phyloP scores from a whole-genome alignment of 1,140 invertebrate species.

The Tetragnatha versicolor region DNA sequence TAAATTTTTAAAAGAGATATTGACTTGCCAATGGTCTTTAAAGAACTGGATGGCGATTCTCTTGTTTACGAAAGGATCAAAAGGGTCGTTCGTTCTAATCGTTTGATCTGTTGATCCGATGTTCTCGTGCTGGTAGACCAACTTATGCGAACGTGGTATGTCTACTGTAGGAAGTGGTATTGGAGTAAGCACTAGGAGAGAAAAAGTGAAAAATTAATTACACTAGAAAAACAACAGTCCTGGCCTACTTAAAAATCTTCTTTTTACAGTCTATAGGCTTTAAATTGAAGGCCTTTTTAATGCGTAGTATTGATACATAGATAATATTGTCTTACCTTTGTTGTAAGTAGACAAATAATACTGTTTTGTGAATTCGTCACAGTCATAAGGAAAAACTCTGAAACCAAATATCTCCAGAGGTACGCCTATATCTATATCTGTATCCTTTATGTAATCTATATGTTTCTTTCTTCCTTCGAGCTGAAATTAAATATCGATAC shows the following conservation, averaged over 20 bases:
- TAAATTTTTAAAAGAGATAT: no score
- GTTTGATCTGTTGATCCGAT: conserved; percentile 11
- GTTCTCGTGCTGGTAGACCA: conserved; percentile 4
- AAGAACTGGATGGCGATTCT: not conserved
- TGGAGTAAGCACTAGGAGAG: no score
- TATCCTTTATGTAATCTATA: conserved; percentile 23
- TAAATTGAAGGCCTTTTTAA: not conserved
- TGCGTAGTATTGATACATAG: not conserved
- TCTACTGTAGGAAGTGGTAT: no score
- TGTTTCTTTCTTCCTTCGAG: not conserved
- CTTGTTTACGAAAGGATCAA: not conserved
- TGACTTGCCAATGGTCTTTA: not conserved
- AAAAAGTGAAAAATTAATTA: not conserved
- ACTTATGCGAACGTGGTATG: no score
- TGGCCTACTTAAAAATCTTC: no score
- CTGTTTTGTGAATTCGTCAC: conserved; percentile 36
- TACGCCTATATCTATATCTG: conserved; percentile 12
- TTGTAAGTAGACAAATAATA: conserved; percentile 14
- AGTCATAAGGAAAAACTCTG: conserved; percentile 11
- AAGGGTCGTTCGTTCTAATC: not conserved
- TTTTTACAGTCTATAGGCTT: not conserved
- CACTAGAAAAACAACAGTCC: no score
- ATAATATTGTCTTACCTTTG: conserved; percentile 12
- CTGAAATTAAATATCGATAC: not conserved
- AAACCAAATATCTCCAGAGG: conserved; percentile 10